Evolutionary conservation across 2,888 invertebrate genomes (phyloP).

Genomic region (Coenonympha arcania): DNA sequence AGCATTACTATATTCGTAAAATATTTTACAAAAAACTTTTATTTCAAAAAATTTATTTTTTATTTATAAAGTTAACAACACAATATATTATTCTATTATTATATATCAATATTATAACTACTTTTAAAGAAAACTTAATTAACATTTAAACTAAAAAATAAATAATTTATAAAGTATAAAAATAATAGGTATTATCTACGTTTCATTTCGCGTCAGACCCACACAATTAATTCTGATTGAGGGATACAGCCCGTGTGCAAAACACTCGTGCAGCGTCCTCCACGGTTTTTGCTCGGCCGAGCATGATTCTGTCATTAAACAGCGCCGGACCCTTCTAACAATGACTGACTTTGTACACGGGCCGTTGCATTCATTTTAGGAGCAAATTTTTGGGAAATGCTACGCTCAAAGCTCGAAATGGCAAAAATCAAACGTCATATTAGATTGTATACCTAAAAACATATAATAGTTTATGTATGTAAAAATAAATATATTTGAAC

Average conservation of each 20-base stretch:
- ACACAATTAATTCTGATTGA: conserved; percentile 43
- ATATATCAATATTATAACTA: too few relatives aligned
- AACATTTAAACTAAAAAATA: background rate
- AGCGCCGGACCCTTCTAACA: conserved; percentile 37
- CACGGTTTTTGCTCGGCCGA: conserved; percentile 45
- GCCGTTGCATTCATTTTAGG: conserved; percentile 9
- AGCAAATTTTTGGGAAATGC: background rate
- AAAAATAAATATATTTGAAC: too few relatives aligned
- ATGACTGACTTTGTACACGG: conserved; percentile 17
- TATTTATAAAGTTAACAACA: too few relatives aligned
- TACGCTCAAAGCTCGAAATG: background rate
- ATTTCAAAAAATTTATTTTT: too few relatives aligned
- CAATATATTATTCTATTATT: too few relatives aligned
- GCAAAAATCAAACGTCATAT: background rate
- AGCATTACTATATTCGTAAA: too few relatives aligned
- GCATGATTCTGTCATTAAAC: conserved; percentile 40
- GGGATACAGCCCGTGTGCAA: conserved; percentile 37
- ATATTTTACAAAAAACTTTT: too few relatives aligned
- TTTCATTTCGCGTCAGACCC: conserved; percentile 16
- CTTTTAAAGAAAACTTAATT: too few relatives aligned
- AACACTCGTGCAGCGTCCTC: conserved; percentile 38
- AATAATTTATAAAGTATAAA: too few relatives aligned
- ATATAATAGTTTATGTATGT: too few relatives aligned
- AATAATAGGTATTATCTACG: background rate
- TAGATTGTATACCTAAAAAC: too few relatives aligned